Conservation (phyloP, 30 jellyfish, hydroid and myxozoan genomes). For the Mastigias papua region DNA sequence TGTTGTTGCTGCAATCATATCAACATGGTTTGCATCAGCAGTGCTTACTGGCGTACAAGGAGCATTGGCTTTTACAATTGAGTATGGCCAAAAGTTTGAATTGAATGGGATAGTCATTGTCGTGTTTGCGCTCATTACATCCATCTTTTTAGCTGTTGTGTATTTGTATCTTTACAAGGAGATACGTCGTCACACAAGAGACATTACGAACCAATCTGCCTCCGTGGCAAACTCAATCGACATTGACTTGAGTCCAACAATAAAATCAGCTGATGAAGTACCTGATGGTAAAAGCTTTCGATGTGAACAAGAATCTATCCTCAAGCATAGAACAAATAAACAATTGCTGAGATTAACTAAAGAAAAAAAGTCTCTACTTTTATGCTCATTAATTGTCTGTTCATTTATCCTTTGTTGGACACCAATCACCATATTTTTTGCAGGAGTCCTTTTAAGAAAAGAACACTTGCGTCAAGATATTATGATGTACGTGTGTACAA, state of each 20-base stretch:
- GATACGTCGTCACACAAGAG: constrained; percentile 68
- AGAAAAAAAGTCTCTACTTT: constrained; percentile 56
- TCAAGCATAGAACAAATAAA: neutral
- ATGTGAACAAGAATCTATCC: constrained; percentile 26
- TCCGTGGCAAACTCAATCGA: constrained; percentile 46
- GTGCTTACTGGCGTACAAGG: constrained; percentile 46
- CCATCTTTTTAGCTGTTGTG: constrained; percentile 60
- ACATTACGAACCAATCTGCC: constrained; percentile 57
- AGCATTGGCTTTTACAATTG: constrained; percentile 37
- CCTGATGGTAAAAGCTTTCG: constrained; percentile 23
- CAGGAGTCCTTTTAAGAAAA: constrained; percentile 32
- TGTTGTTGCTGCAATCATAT: constrained; percentile 42
- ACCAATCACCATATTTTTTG: constrained; percentile 63
- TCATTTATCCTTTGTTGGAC: constrained; percentile 71
- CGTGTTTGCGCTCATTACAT: constrained; percentile 45
- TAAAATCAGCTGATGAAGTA: constrained; percentile 27
- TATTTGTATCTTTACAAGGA: constrained; percentile 63
- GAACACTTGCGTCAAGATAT: constrained; percentile 42
- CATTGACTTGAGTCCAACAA: constrained; percentile 37
- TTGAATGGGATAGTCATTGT: constrained; percentile 55
- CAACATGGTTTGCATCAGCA: constrained; percentile 60
- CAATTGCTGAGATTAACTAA: constrained; percentile 6
- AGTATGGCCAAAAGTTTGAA: constrained; percentile 57
- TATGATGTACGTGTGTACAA: constrained; percentile 56
- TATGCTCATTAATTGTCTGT: constrained; percentile 61